These are phyloP conservation scores for Pheosia gnoma DNA, from an alignment of 2,888 invertebrate species.

Conservation along the genomic window DNA sequence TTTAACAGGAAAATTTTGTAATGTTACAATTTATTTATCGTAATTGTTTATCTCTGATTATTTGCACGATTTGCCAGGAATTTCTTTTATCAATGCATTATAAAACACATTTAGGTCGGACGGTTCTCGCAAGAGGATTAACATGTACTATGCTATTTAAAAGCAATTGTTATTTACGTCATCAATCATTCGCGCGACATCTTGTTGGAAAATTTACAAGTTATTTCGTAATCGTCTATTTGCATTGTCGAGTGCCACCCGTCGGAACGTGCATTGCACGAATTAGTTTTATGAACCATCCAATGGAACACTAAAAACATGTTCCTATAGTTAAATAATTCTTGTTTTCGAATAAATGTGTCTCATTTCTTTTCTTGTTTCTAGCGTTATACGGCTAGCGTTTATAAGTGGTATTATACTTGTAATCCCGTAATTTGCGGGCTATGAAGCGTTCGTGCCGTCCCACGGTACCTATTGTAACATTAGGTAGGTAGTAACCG, in stretches of 20 bases:
- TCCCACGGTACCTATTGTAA: constrained; percentile 19
- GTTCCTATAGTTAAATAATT: too few species aligned
- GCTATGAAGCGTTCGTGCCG: constrained; percentile 45
- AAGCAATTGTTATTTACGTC: constrained; percentile 1
- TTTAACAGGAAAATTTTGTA: neutral
- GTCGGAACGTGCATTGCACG: constrained; percentile 45
- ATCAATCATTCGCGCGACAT: neutral
- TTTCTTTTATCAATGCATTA: neutral
- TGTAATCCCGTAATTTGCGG: constrained; percentile 69
- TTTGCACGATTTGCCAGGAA: neutral
- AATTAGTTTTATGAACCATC: constrained; percentile 58
- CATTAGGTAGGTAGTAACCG: constrained; percentile 24
- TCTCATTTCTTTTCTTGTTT: constrained; percentile 21
- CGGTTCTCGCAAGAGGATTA: neutral
- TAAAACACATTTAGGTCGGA: neutral
- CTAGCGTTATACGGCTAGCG: constrained; percentile 48
- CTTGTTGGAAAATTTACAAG: neutral
- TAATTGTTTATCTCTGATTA: neutral
- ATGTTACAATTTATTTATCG: neutral
- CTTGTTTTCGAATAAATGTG: too few species aligned
- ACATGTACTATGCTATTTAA: neutral
- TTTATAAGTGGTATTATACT: constrained; percentile 65
- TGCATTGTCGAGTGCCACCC: constrained; percentile 9
- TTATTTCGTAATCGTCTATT: constrained; percentile 2
- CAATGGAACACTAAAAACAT: constrained; percentile 46